Evolutionary conservation across 2,113 vertebrate genomes (phyloP), one percentile per base, ranked within the genome.

Genomic region (Zosterops pallidus): DNA sequence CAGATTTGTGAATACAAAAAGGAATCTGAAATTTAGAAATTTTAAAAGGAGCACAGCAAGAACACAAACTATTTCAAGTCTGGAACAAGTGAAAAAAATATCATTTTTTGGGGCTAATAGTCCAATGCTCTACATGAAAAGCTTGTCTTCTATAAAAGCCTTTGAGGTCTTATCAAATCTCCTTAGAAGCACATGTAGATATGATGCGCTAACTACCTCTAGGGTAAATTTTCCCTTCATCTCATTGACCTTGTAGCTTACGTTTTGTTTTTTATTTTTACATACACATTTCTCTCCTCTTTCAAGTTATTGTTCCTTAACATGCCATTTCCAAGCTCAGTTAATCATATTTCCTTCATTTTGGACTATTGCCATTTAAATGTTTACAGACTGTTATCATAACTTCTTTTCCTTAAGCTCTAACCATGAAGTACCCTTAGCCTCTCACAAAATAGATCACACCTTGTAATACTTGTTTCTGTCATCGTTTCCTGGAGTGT

Each of bases 391-490:
- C 44, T 67, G 68, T 86, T 90, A 78, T 64, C 92, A 31, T 37
- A 90, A 37, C 60, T 92, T 90, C 70, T 93, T 94, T 89, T 95
- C 65, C 64, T 86, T 83, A 74, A 90, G 52, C 69, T 96, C 41
- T 86, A 91, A 37, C 56, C 49, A 64, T 52, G n/a, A 68, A 90
- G 67, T 23, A 83, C 63, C 49, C 47, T 70, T 76, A 91, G 90
- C 83, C 59, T 90, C 47, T 92, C 90, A 95, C 79, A 92, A 80
- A 90, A 94, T 60, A 97, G 75, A 94, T 95, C 85, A 89, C 85
- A 89, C 90, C 35, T 96, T 92, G 75, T 96, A 94, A 78, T 88
- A 81, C 50, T 94, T 94, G 59, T 77, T 96, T 92, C 90, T 95
- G 87, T 87, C 89, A 92, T 78, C 28, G 4, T 91, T 96, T 92